Percentiles rank a stretch among this genome's conserved stretches.
phyloP scores from a whole-genome alignment of 2,888 invertebrate species.

The Exephanes ischioxanthus region DNA sequence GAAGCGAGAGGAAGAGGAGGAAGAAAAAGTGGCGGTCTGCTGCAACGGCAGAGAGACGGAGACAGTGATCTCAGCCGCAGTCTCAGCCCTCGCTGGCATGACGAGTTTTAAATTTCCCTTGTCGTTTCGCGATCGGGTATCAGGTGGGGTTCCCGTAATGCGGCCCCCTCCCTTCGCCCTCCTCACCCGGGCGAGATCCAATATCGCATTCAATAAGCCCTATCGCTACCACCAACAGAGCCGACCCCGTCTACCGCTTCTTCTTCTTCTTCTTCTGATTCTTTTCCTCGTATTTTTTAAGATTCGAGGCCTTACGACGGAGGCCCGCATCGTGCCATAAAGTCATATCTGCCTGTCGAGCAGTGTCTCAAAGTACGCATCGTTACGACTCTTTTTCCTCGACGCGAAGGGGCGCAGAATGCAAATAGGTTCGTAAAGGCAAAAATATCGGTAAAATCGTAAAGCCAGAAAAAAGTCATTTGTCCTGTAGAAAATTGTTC shows the following conservation, averaged over 20 bases:
- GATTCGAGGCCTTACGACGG: conserved; percentile 29
- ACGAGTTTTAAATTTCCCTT: conserved; percentile 83
- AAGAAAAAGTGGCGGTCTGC: conserved; percentile 12
- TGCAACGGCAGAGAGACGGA: conserved; percentile 12
- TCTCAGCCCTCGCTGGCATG: conserved; percentile 69
- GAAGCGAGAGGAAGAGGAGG: not conserved
- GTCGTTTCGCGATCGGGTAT: conserved; percentile 82
- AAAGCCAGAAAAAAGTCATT: no score
- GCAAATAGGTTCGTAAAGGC: no score
- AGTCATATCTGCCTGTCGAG: conserved; percentile 5
- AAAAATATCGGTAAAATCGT: no score
- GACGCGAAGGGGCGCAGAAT: no score
- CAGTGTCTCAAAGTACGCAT: not conserved
- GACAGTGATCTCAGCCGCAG: not conserved
- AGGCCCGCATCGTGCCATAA: not conserved
- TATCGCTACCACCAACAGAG: conserved; percentile 30
- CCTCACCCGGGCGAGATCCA: conserved; percentile 77
- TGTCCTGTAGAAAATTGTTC: no score
- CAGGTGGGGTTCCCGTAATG: conserved; percentile 72
- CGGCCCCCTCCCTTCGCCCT: conserved; percentile 45
- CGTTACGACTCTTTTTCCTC: not conserved
- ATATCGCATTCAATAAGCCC: conserved; percentile 83
- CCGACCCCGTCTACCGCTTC: conserved; percentile 28
- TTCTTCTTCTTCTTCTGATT: not conserved
- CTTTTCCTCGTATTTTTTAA: conserved; percentile 18